Evolutionary conservation across 1,140 invertebrate species (phyloP).

Genomic region (Heliconius eleuchia): DNA sequence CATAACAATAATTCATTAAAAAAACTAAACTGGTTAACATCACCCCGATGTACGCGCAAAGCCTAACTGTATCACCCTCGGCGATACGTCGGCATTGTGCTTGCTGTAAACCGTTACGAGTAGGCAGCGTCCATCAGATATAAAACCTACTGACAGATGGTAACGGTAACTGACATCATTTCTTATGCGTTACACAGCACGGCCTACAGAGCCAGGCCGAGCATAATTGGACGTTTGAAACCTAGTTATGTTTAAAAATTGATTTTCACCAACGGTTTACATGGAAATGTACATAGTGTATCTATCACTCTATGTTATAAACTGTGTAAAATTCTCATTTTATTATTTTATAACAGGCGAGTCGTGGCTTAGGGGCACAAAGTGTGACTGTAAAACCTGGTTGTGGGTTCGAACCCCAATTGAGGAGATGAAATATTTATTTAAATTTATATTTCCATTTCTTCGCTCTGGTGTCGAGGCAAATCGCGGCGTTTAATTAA

Average conservation of each 20-base stretch:
- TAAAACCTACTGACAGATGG: conserved; percentile 57
- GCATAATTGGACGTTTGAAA: background rate
- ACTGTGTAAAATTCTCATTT: no score
- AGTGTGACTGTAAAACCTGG: no score
- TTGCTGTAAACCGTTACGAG: conserved; percentile 56
- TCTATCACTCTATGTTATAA: no score
- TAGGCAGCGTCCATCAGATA: conserved; percentile 63
- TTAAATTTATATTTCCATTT: no score
- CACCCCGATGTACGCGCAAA: conserved; percentile 22
- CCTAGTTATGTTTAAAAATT: background rate
- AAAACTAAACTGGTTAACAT: no score
- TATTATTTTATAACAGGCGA: no score
- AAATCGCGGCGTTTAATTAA: no score
- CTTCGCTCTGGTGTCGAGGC: no score
- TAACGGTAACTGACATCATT: conserved; percentile 66
- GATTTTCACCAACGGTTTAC: background rate
- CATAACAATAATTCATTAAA: no score
- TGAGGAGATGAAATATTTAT: no score
- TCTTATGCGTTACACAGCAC: conserved; percentile 43
- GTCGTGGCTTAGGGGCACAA: no score
- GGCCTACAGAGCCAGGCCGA: conserved; percentile 15
- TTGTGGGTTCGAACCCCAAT: no score
- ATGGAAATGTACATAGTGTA: background rate
- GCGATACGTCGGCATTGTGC: conserved; percentile 51
- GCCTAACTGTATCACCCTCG: conserved; percentile 47